A percentile compares a stretch with the other conserved stretches of the same genome.
These are phyloP conservation scores for Galemys pyrenaicus DNA, from an alignment of 2,113 vertebrate species.

Conservation along the genomic window DNA sequence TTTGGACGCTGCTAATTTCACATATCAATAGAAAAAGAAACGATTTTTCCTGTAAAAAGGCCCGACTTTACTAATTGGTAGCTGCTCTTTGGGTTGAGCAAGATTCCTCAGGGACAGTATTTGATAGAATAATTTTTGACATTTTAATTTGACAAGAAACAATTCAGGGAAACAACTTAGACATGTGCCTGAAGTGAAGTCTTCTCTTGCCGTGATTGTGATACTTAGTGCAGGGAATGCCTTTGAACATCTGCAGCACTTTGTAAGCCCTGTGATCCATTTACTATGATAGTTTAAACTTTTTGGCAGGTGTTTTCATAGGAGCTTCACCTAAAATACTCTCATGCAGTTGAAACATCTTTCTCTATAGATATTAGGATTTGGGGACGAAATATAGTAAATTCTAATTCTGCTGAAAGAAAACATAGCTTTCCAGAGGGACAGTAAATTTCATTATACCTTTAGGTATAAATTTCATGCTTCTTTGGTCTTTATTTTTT, in stretches of 20 bases:
- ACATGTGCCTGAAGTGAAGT: conserved; percentile 56
- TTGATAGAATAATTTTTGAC: conserved; percentile 82
- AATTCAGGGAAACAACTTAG: conserved; percentile 75
- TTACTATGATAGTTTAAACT: neutral
- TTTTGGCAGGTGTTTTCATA: conserved; percentile 50
- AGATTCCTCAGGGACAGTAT: conserved; percentile 69
- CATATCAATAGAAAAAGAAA: conserved; percentile 64
- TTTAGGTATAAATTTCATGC: neutral
- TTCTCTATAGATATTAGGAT: neutral
- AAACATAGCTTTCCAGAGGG: neutral
- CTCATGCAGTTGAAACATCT: neutral
- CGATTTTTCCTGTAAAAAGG: conserved; percentile 59
- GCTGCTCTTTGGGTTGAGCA: conserved; percentile 75
- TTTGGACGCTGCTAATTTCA: conserved; percentile 72
- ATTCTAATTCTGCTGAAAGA: conserved; percentile 23
- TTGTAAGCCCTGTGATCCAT: conserved; percentile 36
- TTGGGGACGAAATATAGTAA: neutral
- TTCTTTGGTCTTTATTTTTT: conserved; percentile 8
- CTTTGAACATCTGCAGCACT: conserved; percentile 60
- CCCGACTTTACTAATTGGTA: conserved; percentile 73
- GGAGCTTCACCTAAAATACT: neutral
- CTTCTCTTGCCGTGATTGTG: conserved; percentile 51
- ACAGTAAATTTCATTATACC: neutral
- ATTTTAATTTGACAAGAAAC: conserved; percentile 81
- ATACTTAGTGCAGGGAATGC: conserved; percentile 61